phyloP scores from a whole-genome alignment of 2,113 vertebrate species.

The Oenanthe melanoleuca region DNA sequence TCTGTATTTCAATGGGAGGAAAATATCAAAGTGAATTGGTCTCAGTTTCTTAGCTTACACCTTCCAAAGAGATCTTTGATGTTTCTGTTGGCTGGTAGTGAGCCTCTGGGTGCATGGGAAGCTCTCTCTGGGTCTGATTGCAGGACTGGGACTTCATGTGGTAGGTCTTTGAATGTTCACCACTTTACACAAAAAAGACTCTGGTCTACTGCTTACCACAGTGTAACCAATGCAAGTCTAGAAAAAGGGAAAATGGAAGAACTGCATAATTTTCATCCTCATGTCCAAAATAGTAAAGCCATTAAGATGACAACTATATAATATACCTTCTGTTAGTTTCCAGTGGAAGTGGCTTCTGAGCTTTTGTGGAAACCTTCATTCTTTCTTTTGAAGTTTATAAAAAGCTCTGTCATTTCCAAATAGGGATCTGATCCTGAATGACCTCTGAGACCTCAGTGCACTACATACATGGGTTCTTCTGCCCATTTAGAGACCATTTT shows the following conservation, averaged over 20 bases:
- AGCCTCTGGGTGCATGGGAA: not conserved
- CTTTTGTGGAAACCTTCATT: constrained; percentile 32
- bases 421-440: not conserved
- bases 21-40: not conserved
- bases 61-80: constrained; percentile 12
- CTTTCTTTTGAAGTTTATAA: constrained; percentile 45
- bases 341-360: not conserved
- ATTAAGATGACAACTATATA: not conserved
- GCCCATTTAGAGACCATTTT: not conserved
- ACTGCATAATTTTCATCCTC: constrained; percentile 1
- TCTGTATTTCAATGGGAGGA: not conserved
- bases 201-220: constrained; percentile 1
- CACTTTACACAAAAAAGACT: constrained; percentile 19
- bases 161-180: constrained; percentile 50
- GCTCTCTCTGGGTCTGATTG: not conserved
- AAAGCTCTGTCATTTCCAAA: not conserved
- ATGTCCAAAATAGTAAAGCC: not conserved
- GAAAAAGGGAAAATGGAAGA: constrained; percentile 18
- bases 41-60: not conserved
- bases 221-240: not conserved
- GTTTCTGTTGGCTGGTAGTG: constrained; percentile 16
- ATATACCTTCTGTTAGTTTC: not conserved
- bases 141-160: constrained; percentile 21
- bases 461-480: not conserved
- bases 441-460: not conserved